Percentiles rank a stretch among this genome's conserved stretches.
Evolutionary conservation across 2,113 vertebrate genomes (phyloP).

Genomic region (Alethe diademata): DNA sequence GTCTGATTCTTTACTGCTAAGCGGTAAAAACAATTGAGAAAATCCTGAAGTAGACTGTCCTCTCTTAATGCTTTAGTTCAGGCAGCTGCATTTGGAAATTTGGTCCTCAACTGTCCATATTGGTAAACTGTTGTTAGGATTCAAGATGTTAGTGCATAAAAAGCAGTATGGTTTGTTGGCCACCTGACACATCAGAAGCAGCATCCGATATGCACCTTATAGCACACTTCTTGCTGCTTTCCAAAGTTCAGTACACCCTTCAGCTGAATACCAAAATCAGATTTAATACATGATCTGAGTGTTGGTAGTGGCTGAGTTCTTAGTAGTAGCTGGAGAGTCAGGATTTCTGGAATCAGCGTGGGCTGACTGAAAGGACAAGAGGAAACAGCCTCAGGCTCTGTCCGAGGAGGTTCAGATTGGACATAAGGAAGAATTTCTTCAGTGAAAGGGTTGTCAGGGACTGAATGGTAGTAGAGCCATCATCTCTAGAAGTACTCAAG

Average conservation of each 20-base stretch:
- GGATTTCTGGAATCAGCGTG: neutral
- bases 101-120: neutral
- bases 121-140: neutral
- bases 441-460: neutral
- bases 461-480: neutral
- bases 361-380: neutral
- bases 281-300: neutral
- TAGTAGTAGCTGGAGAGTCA: neutral
- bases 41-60: neutral
- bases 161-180: neutral
- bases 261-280: neutral
- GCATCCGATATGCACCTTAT: rapidly evolving
- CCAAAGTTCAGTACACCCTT: neutral
- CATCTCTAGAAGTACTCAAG: neutral
- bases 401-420: neutral
- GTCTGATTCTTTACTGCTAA: neutral
- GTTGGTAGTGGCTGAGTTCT: neutral
- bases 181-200: neutral
- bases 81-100: neutral
- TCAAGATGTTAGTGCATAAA: neutral
- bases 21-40: neutral
- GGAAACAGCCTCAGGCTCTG: neutral
- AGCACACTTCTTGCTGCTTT: neutral
- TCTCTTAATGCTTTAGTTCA: neutral
- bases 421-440: neutral